A percentile compares a stretch with the other conserved stretches of the same genome.
Conservation (phyloP, 2,888 invertebrate genomes). For the Melieria omissa region DNA sequence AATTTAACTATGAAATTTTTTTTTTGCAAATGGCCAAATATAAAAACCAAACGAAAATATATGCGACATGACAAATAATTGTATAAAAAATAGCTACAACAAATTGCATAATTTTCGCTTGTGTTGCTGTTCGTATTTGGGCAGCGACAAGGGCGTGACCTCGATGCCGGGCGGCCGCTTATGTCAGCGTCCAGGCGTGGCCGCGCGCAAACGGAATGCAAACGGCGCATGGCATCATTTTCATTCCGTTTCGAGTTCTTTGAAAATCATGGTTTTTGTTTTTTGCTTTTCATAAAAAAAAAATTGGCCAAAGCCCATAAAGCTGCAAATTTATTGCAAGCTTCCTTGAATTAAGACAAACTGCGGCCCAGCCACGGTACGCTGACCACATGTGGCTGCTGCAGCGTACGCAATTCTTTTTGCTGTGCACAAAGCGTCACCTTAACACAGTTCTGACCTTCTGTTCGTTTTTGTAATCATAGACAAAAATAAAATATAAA, state of each 20-base stretch:
- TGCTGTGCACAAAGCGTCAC: no score
- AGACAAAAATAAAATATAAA: no score
- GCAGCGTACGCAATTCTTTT: no score
- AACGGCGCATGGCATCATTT: no score
- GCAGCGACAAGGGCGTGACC: slow-evolving; percentile 34
- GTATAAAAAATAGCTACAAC: slow-evolving; percentile 10
- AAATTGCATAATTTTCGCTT: background rate
- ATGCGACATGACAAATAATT: slow-evolving; percentile 6
- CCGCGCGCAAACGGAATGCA: no score
- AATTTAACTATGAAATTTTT: slow-evolving; percentile 34
- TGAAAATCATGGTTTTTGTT: background rate
- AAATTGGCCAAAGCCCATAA: slow-evolving; percentile 1
- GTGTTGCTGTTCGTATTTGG: background rate
- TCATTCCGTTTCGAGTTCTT: no score
- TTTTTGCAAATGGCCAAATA: background rate
- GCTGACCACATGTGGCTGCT: no score
- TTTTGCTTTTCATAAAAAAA: background rate
- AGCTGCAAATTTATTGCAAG: slow-evolving; percentile 16
- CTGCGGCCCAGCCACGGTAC: no score
- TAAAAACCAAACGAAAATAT: background rate
- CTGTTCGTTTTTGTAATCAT: no score
- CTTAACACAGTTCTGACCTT: no score
- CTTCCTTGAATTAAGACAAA: slow-evolving; percentile 21
- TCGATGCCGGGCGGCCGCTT: background rate
- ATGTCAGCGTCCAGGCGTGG: background rate